A percentile compares a stretch with the other conserved stretches of the same genome.
Evolutionary conservation across 2,888 invertebrate species (phyloP).

Genomic region (Drosophila siamana): DNA sequence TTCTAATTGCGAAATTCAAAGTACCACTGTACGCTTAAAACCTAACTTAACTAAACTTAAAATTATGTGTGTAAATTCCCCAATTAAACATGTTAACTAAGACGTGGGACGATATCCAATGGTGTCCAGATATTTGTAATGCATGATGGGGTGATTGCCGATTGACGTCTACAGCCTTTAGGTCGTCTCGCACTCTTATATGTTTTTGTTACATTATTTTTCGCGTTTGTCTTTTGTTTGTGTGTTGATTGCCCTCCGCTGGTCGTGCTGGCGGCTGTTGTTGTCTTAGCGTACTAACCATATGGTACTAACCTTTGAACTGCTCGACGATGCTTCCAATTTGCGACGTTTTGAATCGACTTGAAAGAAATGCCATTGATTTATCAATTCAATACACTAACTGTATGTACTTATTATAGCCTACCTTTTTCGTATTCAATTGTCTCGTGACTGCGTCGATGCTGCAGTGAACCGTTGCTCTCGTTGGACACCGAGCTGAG

Average conservation of each 20-base stretch:
- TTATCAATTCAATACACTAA: background rate
- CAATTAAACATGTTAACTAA: conserved; percentile 30
- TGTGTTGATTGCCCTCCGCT: conserved; percentile 50
- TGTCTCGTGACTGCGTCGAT: conserved; percentile 87
- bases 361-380: background rate
- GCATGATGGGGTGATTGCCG: conserved; percentile 29
- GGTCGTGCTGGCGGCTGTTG: conserved; percentile 55
- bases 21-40: conserved; percentile 45
- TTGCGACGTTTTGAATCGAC: conserved; percentile 93
- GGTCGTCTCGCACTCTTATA: conserved; percentile 30
- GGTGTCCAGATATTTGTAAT: conserved; percentile 37
- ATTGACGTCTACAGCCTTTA: conserved; percentile 25
- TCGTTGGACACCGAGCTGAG: conserved; percentile 87
- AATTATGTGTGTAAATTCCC: conserved; percentile 14
- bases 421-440: conserved; percentile 88
- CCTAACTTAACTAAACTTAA: conserved; percentile 22
- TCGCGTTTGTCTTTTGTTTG: conserved; percentile 10
- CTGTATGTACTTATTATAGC: no score
- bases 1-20: conserved; percentile 2
- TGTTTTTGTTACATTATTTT: conserved; percentile 20
- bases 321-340: conserved; percentile 89
- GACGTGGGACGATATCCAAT: conserved; percentile 31
- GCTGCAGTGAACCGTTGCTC: conserved; percentile 86
- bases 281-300: conserved; percentile 85
- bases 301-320: conserved; percentile 93